Evolutionary conservation across 2,113 vertebrate genomes (phyloP).

Genomic region (Microtus montanus): DNA sequence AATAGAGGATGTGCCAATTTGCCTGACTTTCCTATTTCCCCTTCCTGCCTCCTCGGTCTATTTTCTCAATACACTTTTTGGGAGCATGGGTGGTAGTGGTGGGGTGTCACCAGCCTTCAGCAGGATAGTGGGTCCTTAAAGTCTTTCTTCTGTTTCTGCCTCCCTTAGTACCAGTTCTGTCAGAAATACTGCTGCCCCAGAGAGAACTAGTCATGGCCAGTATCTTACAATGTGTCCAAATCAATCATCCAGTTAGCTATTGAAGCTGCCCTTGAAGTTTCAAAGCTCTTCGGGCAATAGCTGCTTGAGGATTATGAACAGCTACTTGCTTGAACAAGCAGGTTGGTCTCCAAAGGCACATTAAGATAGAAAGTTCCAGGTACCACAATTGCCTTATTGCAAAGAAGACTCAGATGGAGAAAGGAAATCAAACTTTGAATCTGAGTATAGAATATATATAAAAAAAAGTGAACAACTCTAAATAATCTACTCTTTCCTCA

Average conservation of each 20-base stretch:
- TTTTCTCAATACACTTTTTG: not conserved
- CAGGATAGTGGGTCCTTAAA: not conserved
- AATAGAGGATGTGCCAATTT: accelerated
- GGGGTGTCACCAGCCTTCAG: not conserved
- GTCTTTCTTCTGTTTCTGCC: not conserved
- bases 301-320: not conserved
- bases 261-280: not conserved
- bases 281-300: not conserved
- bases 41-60: not conserved
- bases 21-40: not conserved
- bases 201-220: not conserved
- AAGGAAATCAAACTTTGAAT: not conserved
- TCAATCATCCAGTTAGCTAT: not conserved
- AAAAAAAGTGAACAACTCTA: not conserved
- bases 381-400: not conserved
- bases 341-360: not conserved
- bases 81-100: accelerated
- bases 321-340: not conserved
- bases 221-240: not conserved
- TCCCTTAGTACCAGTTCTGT: not conserved
- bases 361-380: not conserved
- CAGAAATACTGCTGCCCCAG: not conserved
- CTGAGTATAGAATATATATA: not conserved
- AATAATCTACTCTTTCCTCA: not conserved
- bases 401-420: slow-evolving; percentile 3